Evolutionary conservation across 2,797 vertebrate genomes (phyloP), one percentile per base, ranked within the genome.

Genomic region (Trachurus trachurus): DNA sequence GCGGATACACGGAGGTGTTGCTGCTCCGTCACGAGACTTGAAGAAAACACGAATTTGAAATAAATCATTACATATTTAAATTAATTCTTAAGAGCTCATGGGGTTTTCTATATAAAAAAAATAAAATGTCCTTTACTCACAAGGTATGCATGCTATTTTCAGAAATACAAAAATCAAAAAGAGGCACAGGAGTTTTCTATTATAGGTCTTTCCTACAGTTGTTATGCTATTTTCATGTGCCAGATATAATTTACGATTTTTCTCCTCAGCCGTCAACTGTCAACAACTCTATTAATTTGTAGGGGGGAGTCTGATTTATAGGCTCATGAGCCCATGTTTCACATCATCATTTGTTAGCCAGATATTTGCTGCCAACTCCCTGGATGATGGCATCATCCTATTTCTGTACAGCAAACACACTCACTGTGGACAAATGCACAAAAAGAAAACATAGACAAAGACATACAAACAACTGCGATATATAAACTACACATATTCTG

Each of bases 211-310:
- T 45, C 22, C 61, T 78, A 49, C 53, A 26, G 76, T 86, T 57
- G 19, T 26, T 26, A 3, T 76, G 78, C 80, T 78, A 77, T 92
- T 87, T 89, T 81, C 83, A 81, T 73, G 75, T 85, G 83, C 70
- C 81, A 84, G 69, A 76, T 63, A 74, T 89, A 78, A 93, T 92
- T 91, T 90, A 92, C 29, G 87, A 82, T 87, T 90, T 88, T 59
- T 64, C 81, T 79, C 82, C 81, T 72, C 85, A 81, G 80, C 89
- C 63, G 83, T 93, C 88, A 91, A 67, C 88, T 84, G 86, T 92
- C 88, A 92, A 89, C 91, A 92, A 90, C 91, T 91, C 86, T 90
- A 91, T 93, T 94, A 89, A 90, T 89, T 87, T 93, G 90, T 84
- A 44, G 67, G 64, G 79, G 80, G 67, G 26, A 39, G 81, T 85